Evolutionary conservation across 2,797 vertebrate species (phyloP).

Genomic region (Sylvia borin): DNA sequence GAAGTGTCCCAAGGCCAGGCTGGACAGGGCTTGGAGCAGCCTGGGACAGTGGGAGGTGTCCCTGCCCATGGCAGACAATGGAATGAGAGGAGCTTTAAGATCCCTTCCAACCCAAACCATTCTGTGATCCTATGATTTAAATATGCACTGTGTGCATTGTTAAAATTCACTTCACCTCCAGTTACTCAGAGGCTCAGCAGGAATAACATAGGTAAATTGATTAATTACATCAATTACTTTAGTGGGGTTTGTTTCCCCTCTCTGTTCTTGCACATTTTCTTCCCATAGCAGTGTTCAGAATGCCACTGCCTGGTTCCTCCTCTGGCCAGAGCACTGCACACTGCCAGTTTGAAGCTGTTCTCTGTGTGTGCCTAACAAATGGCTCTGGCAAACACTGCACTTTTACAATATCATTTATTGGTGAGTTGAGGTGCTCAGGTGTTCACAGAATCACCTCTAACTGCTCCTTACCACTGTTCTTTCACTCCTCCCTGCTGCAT

Average conservation of each 20-base stretch:
- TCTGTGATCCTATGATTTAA: neutral
- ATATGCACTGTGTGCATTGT: neutral
- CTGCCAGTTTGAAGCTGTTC: neutral
- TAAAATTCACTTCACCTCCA: neutral
- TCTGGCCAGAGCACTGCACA: neutral
- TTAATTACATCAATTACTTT: conserved; percentile 36
- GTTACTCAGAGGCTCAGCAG: neutral
- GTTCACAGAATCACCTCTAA: neutral
- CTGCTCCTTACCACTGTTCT: neutral
- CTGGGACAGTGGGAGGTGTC: rapidly evolving
- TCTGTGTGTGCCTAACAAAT: neutral
- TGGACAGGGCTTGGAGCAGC: rapidly evolving
- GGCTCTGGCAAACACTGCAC: neutral
- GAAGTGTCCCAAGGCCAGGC: rapidly evolving
- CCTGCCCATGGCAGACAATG: neutral
- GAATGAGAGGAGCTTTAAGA: rapidly evolving
- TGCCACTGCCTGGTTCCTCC: neutral
- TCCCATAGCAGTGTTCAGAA: neutral
- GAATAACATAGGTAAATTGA: conserved; percentile 7
- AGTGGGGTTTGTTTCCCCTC: rapidly evolving
- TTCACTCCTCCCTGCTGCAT: neutral
- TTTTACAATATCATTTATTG: neutral
- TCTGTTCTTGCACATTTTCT: neutral
- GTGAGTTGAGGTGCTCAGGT: neutral
- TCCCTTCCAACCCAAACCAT: neutral